These are phyloP conservation scores for Platerodrilus igneus DNA, from an alignment of 2,888 invertebrate genomes.

Conservation along the genomic window DNA sequence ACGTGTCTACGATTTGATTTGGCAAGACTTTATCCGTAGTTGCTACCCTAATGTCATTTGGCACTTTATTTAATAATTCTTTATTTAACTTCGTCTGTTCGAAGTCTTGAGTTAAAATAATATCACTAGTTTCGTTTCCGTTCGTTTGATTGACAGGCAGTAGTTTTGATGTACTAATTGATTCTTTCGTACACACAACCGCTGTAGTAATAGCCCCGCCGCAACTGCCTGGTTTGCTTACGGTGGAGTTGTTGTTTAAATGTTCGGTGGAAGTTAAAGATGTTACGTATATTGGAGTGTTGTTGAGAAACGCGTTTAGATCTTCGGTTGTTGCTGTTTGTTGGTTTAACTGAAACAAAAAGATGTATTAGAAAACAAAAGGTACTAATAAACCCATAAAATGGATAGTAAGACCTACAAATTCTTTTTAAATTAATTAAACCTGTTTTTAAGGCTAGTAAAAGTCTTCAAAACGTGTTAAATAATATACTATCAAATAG, in stretches of 20 bases:
- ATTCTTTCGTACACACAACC: slow-evolving; percentile 44
- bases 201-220: slow-evolving; percentile 45
- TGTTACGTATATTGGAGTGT: slow-evolving; percentile 79
- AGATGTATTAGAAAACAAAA: slow-evolving; percentile 1
- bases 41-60: slow-evolving; percentile 39
- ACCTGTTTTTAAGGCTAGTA: too few species aligned
- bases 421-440: too few species aligned
- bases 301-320: slow-evolving; percentile 76
- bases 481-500: too few species aligned
- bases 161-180: slow-evolving; percentile 37
- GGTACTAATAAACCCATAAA: neutral
- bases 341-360: slow-evolving; percentile 59
- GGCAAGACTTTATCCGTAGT: slow-evolving; percentile 12
- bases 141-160: slow-evolving; percentile 34
- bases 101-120: slow-evolving; percentile 36
- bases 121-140: slow-evolving; percentile 35
- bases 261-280: slow-evolving; percentile 59
- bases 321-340: slow-evolving; percentile 56
- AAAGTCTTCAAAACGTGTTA: too few species aligned
- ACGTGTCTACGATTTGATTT: slow-evolving; percentile 28
- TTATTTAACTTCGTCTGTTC: slow-evolving; percentile 22
- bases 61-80: slow-evolving; percentile 33
- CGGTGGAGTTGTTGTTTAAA: slow-evolving; percentile 52
- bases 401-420: too few species aligned
- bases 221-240: slow-evolving; percentile 41